A percentile compares a stretch with the other conserved stretches of the same genome.
Evolutionary conservation across 2,888 invertebrate species (phyloP).

Genomic region (Plusia festucae): DNA sequence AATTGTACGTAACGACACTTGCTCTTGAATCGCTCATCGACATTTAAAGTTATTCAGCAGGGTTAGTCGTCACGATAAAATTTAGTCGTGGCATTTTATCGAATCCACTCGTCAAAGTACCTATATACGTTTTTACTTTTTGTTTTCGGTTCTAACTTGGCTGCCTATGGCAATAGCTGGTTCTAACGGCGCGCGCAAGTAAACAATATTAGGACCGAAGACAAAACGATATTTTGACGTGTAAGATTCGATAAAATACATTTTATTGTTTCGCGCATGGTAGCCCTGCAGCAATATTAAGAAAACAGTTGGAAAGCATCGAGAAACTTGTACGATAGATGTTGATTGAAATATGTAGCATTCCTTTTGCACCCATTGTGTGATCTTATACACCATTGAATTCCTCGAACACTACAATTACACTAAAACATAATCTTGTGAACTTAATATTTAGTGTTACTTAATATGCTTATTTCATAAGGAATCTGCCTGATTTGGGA

Average conservation of each 20-base stretch:
- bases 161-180: no score
- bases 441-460: slow-evolving; percentile 33
- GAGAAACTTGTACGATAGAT: slow-evolving; percentile 48
- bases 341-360: slow-evolving; percentile 52
- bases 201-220: no score
- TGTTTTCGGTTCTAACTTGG: no score
- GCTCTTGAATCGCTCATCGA: slow-evolving; percentile 37
- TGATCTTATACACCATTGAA: slow-evolving; percentile 40
- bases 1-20: slow-evolving; percentile 23
- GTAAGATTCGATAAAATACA: no score
- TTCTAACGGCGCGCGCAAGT: no score
- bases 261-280: no score
- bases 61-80: no score
- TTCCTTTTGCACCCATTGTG: slow-evolving; percentile 54
- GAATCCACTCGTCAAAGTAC: no score
- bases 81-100: no score
- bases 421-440: slow-evolving; percentile 26
- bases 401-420: slow-evolving; percentile 44
- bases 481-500: slow-evolving; percentile 34
- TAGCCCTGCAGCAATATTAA: no score
- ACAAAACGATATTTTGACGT: no score
- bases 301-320: slow-evolving; percentile 48
- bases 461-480: slow-evolving; percentile 26
- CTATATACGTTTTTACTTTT: no score
- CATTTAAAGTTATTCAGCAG: slow-evolving; percentile 58